phyloP scores from a whole-genome alignment of 1,140 invertebrate species.

The Aplysia californica region DNA sequence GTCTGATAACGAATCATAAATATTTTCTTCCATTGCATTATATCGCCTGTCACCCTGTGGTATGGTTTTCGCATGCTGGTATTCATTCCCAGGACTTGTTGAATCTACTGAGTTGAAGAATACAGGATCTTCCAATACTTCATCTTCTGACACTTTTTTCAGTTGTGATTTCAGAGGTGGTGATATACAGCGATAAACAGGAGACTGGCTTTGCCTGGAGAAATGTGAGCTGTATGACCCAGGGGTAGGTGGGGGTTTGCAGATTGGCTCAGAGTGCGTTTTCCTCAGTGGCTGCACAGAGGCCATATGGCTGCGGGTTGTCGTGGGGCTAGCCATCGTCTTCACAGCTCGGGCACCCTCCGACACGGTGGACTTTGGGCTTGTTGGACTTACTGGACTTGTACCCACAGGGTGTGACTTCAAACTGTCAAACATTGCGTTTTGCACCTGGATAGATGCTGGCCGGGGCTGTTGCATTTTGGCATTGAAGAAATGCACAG shows the following conservation, averaged over 20 bases:
- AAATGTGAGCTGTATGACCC: slow-evolving; percentile 3
- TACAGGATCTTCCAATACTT: neutral
- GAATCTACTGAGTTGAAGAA: neutral
- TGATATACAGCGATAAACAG: slow-evolving; percentile 44
- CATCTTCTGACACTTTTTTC: slow-evolving; percentile 35
- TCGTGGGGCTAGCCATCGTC: slow-evolving; percentile 21
- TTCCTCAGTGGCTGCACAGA: slow-evolving; percentile 29
- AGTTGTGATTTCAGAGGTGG: slow-evolving; percentile 40
- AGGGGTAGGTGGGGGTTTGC: slow-evolving; percentile 15
- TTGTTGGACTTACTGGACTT: slow-evolving; percentile 17
- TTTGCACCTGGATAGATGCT: slow-evolving; percentile 38
- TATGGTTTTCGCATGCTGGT: neutral
- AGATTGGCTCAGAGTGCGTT: slow-evolving; percentile 34
- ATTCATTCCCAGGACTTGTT: neutral
- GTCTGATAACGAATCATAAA: slow-evolving; percentile 35
- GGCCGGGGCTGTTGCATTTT: slow-evolving; percentile 46
- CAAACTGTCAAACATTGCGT: slow-evolving; percentile 58
- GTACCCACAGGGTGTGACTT: slow-evolving; percentile 7
- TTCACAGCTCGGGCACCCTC: slow-evolving; percentile 23
- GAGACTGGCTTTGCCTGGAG: slow-evolving; percentile 43
- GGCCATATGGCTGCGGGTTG: slow-evolving; percentile 11
- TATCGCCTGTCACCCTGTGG: neutral
- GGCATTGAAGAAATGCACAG: slow-evolving; percentile 61
- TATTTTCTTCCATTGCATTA: neutral
- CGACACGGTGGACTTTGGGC: slow-evolving; percentile 20